Percentiles rank a stretch among this genome's conserved stretches.
Conservation (phyloP, 2,113 vertebrate species). For the Quiscalus mexicanus region DNA sequence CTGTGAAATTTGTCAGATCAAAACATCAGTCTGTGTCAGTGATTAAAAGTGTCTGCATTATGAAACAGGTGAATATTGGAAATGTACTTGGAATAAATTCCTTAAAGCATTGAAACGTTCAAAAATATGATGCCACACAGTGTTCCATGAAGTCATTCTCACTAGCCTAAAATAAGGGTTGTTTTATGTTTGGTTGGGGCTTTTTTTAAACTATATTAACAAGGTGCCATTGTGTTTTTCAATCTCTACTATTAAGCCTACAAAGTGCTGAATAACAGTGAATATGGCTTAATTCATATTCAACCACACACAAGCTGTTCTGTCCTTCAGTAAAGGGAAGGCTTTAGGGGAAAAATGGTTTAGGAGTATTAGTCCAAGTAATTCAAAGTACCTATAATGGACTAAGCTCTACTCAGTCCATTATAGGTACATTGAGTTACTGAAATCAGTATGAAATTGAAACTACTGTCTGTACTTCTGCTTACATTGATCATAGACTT, state of each 20-base stretch:
- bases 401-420: neutral
- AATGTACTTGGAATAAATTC: neutral
- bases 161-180: neutral
- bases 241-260: neutral
- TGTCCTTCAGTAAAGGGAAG: neutral
- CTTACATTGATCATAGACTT: slow-evolving; percentile 98
- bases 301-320: neutral
- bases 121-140: neutral
- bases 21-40: neutral
- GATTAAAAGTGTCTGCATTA: neutral
- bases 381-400: neutral
- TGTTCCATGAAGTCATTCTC: neutral
- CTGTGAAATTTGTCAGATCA: neutral
- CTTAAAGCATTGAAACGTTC: neutral
- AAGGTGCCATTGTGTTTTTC: neutral
- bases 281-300: neutral
- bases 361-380: neutral
- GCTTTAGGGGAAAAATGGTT: neutral
- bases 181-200: neutral
- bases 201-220: neutral
- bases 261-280: neutral
- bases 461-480: neutral
- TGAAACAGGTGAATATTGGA: neutral
- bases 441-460: neutral
- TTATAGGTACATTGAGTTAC: neutral